Evolutionary conservation across 1,140 invertebrate genomes (phyloP).

Genomic region (Hyposmocoma kahamanoa): DNA sequence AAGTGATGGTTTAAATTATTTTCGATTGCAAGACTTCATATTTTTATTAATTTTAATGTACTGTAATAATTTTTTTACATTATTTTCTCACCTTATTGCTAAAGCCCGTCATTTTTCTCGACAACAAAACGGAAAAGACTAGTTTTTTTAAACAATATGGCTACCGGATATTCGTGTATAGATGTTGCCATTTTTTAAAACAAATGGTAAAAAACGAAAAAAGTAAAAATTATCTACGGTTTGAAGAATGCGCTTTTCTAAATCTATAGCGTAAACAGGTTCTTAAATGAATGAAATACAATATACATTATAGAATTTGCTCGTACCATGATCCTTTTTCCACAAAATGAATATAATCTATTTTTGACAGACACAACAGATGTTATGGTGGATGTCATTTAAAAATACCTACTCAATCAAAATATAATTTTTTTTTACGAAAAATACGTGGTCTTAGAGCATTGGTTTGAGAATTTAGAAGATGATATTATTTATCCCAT

Average conservation of each 20-base stretch:
- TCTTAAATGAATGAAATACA: too few species aligned
- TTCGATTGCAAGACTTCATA: too few species aligned
- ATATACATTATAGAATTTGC: too few species aligned
- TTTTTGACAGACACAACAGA: too few species aligned
- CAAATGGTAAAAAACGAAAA: background rate
- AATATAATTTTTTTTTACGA: too few species aligned
- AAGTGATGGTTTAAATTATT: too few species aligned
- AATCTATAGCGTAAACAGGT: too few species aligned
- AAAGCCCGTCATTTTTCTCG: constrained; percentile 78
- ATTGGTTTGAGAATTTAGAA: constrained; percentile 7
- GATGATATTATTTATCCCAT: background rate
- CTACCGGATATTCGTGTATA: constrained; percentile 50
- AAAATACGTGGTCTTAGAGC: constrained; percentile 21
- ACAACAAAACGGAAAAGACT: constrained; percentile 78
- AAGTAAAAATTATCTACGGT: background rate
- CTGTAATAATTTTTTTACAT: constrained; percentile 12
- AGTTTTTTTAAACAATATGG: constrained; percentile 64
- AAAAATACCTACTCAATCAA: background rate
- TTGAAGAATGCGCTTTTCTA: background rate
- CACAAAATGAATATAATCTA: too few species aligned
- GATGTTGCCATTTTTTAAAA: constrained; percentile 16
- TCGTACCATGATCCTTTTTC: too few species aligned
- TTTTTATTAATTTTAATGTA: background rate
- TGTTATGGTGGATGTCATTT: background rate
- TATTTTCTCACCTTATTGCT: constrained; percentile 75